Conservation (phyloP, 2,113 vertebrate genomes). For the Lepisosteus oculatus region DNA sequence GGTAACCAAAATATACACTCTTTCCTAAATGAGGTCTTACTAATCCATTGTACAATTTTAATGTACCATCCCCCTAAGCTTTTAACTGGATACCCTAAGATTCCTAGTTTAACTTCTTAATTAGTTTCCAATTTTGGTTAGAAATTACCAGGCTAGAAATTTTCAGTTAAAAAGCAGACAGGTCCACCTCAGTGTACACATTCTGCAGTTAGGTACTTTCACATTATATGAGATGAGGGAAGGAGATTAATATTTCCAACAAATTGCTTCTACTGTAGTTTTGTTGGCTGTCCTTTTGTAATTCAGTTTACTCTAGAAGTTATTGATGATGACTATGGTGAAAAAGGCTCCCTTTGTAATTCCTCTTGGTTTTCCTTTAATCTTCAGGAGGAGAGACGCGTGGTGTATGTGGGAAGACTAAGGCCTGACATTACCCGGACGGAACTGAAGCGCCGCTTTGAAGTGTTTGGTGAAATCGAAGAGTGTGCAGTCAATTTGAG, state of each 20-base stretch:
- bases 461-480: slow-evolving; percentile 98
- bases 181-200: too few species aligned
- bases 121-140: too few species aligned
- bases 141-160: too few species aligned
- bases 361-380: slow-evolving; percentile 41
- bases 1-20: too few species aligned
- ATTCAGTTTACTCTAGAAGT: background rate
- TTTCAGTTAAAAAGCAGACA: too few species aligned
- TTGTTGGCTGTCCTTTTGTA: background rate
- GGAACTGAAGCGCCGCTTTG: slow-evolving; percentile 94
- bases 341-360: background rate
- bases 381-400: slow-evolving; percentile 89
- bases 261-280: slow-evolving; percentile 8
- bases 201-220: too few species aligned
- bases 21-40: too few species aligned
- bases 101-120: too few species aligned
- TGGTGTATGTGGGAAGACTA: slow-evolving; percentile 94
- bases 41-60: too few species aligned
- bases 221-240: background rate
- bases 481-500: slow-evolving; percentile 92
- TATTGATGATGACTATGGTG: too few species aligned
- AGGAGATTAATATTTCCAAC: slow-evolving; percentile 15
- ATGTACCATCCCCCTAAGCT: too few species aligned
- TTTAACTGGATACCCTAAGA: too few species aligned
- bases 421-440: slow-evolving; percentile 83